Evolutionary conservation across 2,797 vertebrate species (phyloP), one percentile per base, ranked within the genome.

Genomic region (Sciurus carolinensis): DNA sequence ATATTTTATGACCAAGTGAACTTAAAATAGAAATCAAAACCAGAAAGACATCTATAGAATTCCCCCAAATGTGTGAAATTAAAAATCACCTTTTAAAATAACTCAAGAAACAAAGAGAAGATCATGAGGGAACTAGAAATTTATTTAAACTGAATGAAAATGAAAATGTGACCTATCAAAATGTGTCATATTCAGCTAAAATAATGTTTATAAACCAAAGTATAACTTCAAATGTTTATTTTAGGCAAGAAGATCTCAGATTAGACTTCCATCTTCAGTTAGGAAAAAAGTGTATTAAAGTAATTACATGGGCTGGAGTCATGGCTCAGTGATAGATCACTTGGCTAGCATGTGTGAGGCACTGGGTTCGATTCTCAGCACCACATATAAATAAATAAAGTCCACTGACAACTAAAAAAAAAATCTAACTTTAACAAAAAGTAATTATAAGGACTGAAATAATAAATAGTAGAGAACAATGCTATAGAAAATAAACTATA

Each of bases 51-150:
- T 57, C n/a, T 76, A 11, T 80, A 75, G 54, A 86, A 39, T 64
- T 44, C 54, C 22, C 0, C 3, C 9, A 83, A 54, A 72, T 44
- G 73, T 39, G 6, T 52, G 28, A 75, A 54, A 36, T 91, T 69
- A 39, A 39, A n/a, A 87, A 71, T 94, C 52, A 82, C 22, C 71
- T 47, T 95, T 24, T 71, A 18, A 72, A 94, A 73, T 7, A 87
- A 71, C 7, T 24, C 36, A 73, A 42, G 10, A 20, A 13, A 30
- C 20, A 66, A 85, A 59, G 33, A 84, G 44, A 30, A 71, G 18
- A 44, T 89, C 6, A 90, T 2, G 73, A 47, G 28, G 47, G 12
- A 87, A 86, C 54, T 8, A 66, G 18, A 47, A 66, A 62, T 64
- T 28, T 52, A 54, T 71, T 84, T 89, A 62, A 79, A 71, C 1